Conservation (phyloP, 2,888 invertebrate species). For the Drosophila nigritarsus region DNA sequence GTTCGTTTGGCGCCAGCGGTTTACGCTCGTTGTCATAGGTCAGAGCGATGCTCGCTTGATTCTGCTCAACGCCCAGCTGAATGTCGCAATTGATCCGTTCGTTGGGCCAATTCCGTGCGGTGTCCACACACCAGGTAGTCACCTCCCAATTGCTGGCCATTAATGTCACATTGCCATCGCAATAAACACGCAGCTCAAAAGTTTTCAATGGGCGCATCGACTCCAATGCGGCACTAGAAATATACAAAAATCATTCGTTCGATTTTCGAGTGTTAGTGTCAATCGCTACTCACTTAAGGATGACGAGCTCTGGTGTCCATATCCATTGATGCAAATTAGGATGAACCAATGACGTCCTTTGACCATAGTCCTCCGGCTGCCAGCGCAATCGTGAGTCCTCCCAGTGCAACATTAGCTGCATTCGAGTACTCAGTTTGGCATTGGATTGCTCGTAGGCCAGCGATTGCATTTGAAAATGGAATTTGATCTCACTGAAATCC, state of each 20-base stretch:
- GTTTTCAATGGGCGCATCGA: slow-evolving; percentile 57
- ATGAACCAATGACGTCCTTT: slow-evolving; percentile 81
- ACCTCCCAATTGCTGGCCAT: slow-evolving; percentile 71
- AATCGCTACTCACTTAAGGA: slow-evolving; percentile 73
- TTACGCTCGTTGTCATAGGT: slow-evolving; percentile 52
- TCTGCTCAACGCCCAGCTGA: slow-evolving; percentile 66
- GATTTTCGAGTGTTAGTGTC: not conserved
- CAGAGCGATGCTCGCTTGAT: slow-evolving; percentile 44
- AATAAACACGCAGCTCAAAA: slow-evolving; percentile 64
- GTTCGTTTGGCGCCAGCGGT: slow-evolving; percentile 67
- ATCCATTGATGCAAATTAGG: slow-evolving; percentile 72
- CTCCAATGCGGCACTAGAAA: slow-evolving; percentile 68
- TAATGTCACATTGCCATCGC: slow-evolving; percentile 74
- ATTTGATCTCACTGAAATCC: slow-evolving; percentile 66
- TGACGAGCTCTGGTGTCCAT: slow-evolving; percentile 78
- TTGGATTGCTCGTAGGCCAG: slow-evolving; percentile 75
- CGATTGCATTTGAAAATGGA: slow-evolving; percentile 79
- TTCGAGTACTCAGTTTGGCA: slow-evolving; percentile 80
- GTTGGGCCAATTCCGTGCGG: slow-evolving; percentile 81
- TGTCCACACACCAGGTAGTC: slow-evolving; percentile 81
- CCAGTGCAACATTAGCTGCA: slow-evolving; percentile 86
- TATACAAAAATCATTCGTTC: not conserved
- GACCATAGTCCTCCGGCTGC: slow-evolving; percentile 87
- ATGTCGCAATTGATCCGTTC: slow-evolving; percentile 81
- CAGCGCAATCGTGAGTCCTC: slow-evolving; percentile 87